A percentile compares a stretch with the other conserved stretches of the same genome.
phyloP scores from a whole-genome alignment of 2,888 invertebrate species.

The Hypsopygia costalis region DNA sequence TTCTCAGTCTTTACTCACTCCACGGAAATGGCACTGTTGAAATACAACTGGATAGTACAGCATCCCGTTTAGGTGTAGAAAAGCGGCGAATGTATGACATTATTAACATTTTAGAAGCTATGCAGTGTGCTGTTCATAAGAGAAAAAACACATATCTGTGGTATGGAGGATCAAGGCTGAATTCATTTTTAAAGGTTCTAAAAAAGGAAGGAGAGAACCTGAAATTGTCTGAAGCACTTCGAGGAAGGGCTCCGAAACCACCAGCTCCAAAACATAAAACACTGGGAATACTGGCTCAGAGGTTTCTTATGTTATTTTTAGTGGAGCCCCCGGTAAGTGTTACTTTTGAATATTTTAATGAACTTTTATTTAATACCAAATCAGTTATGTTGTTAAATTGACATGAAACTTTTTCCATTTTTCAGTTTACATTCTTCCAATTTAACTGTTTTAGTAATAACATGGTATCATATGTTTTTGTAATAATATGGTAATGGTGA shows the following conservation, averaged over 20 bases:
- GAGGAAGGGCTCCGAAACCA: slow-evolving; percentile 67
- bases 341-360: no score
- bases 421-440: no score
- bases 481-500: no score
- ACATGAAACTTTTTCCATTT: no score
- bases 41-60: slow-evolving; percentile 83
- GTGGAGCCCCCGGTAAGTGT: slow-evolving; percentile 81
- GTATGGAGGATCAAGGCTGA: slow-evolving; percentile 84
- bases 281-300: slow-evolving; percentile 84
- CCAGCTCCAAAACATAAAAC: slow-evolving; percentile 83
- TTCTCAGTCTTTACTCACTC: slow-evolving; percentile 78
- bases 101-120: slow-evolving; percentile 86
- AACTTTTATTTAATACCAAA: no score
- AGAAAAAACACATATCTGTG: slow-evolving; percentile 85
- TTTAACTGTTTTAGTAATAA: no score
- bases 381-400: no score
- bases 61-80: slow-evolving; percentile 82
- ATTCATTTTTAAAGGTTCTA: slow-evolving; percentile 80
- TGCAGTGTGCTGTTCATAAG: slow-evolving; percentile 84
- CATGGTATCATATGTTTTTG: no score
- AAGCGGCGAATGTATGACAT: slow-evolving; percentile 87
- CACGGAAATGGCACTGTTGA: slow-evolving; percentile 70
- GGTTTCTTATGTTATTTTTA: slow-evolving; percentile 86
- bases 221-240: slow-evolving; percentile 73
- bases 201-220: slow-evolving; percentile 80